Conservation (phyloP, 2,797 vertebrate species). For the Microcaecilia unicolor region DNA sequence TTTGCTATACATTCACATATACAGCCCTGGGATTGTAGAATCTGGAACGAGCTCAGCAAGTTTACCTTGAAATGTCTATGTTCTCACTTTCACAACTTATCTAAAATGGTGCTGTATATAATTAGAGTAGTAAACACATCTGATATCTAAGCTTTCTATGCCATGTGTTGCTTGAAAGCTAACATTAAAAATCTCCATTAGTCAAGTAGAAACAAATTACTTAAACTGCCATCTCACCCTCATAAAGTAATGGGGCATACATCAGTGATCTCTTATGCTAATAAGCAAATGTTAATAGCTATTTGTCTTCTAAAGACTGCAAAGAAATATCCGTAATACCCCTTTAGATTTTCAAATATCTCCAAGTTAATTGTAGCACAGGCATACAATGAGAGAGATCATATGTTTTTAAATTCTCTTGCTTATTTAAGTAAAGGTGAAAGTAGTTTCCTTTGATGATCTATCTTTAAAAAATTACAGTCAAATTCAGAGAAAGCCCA, state of each 20-base stretch:
- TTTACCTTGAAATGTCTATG: too few species aligned
- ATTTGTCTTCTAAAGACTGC: constrained; percentile 5
- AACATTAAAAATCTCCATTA: too few species aligned
- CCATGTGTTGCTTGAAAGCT: not conserved
- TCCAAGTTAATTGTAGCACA: constrained; percentile 11
- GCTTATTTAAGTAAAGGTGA: not conserved
- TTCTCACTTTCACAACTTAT: too few species aligned
- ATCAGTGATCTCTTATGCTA: not conserved
- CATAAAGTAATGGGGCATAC: not conserved
- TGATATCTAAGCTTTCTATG: too few species aligned
- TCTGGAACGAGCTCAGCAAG: too few species aligned
- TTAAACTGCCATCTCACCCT: not conserved
- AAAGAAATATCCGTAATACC: not conserved
- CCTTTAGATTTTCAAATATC: not conserved
- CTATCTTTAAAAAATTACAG: constrained; percentile 21
- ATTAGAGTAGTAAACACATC: too few species aligned
- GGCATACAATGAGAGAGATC: not conserved
- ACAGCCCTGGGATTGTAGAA: too few species aligned
- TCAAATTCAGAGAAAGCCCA: constrained; percentile 32
- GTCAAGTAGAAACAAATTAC: too few species aligned
- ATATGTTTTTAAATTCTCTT: not conserved
- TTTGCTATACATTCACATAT: too few species aligned
- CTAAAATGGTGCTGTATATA: too few species aligned
- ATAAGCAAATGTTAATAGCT: constrained; percentile 3
- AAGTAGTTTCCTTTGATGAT: constrained; percentile 15